Percentiles rank a stretch among this genome's conserved stretches.
Conservation (phyloP, 1,140 invertebrate species). For the Drosophila azteca region DNA sequence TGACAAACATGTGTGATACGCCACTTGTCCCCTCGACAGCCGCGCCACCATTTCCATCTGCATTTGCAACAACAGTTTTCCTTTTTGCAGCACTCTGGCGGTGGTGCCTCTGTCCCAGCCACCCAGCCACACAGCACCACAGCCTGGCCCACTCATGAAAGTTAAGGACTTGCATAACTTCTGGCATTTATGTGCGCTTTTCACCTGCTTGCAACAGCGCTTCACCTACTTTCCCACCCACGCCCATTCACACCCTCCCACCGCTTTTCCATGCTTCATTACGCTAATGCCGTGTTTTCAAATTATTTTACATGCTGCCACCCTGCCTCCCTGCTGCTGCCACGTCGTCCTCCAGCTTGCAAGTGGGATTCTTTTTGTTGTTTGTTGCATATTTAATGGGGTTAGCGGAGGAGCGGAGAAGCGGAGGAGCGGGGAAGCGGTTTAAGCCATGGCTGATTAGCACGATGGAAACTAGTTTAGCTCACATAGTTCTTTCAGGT, state of each 20-base stretch:
- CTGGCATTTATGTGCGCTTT: slow-evolving; percentile 81
- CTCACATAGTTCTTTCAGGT: slow-evolving; percentile 32
- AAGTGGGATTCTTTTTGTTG: slow-evolving; percentile 45
- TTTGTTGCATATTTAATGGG: slow-evolving; percentile 72
- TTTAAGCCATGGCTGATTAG: slow-evolving; percentile 53
- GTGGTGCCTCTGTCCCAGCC: neutral
- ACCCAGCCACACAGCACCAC: neutral
- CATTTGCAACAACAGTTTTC: slow-evolving; percentile 48
- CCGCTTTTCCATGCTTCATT: slow-evolving; percentile 74
- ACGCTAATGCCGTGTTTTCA: slow-evolving; percentile 81
- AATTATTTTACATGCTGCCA: slow-evolving; percentile 70
- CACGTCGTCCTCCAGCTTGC: slow-evolving; percentile 23
- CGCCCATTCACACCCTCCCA: slow-evolving; percentile 14
- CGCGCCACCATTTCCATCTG: slow-evolving; percentile 51
- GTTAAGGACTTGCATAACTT: slow-evolving; percentile 81
- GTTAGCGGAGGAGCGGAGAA: neutral
- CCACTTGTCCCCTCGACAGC: slow-evolving; percentile 61
- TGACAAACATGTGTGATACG: slow-evolving; percentile 79
- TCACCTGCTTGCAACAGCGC: slow-evolving; percentile 60
- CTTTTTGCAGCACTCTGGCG: slow-evolving; percentile 14
- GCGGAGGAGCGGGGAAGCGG: neutral
- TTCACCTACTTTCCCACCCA: slow-evolving; percentile 32
- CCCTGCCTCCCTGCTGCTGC: neutral
- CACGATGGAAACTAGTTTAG: slow-evolving; percentile 47
- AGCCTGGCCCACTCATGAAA: slow-evolving; percentile 67